These are phyloP conservation scores for Lacanobia wlatinum DNA, from an alignment of 2,888 invertebrate species.

Conservation along the genomic window DNA sequence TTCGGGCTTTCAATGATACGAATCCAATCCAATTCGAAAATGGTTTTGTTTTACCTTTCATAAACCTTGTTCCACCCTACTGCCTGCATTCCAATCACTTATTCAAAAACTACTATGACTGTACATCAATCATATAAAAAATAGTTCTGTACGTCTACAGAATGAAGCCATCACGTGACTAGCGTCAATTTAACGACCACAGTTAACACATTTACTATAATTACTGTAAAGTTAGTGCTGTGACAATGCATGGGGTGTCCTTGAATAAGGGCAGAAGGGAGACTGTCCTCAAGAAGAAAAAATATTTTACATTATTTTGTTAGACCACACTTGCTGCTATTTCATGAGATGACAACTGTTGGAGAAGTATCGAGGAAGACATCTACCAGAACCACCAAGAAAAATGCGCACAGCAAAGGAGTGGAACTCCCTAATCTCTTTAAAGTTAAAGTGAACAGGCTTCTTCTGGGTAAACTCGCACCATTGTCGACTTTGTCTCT, in stretches of 20 bases:
- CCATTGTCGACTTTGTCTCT: too few species aligned
- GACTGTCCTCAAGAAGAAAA: slow-evolving; percentile 3
- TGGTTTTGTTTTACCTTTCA: not conserved
- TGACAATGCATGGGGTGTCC: slow-evolving; percentile 62
- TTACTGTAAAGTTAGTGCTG: slow-evolving; percentile 71
- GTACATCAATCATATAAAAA: slow-evolving; percentile 59
- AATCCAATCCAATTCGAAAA: not conserved
- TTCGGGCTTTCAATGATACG: not conserved
- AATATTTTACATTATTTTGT: not conserved
- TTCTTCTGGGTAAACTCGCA: too few species aligned
- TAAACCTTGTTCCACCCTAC: not conserved
- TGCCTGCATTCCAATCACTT: slow-evolving; percentile 52
- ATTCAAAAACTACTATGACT: slow-evolving; percentile 27
- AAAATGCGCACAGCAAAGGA: too few species aligned
- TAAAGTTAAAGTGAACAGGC: too few species aligned
- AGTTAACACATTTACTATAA: slow-evolving; percentile 84
- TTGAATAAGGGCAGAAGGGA: not conserved
- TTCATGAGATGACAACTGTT: not conserved
- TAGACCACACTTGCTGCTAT: not conserved
- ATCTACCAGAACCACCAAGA: too few species aligned
- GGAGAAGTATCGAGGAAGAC: not conserved
- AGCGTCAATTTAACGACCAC: slow-evolving; percentile 73
- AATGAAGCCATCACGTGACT: slow-evolving; percentile 81
- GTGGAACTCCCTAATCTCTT: too few species aligned
- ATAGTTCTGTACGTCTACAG: slow-evolving; percentile 52